Evolutionary conservation across 2,888 invertebrate species (phyloP), one percentile per base, ranked within the genome.

Genomic region (Saturnia japonica): DNA sequence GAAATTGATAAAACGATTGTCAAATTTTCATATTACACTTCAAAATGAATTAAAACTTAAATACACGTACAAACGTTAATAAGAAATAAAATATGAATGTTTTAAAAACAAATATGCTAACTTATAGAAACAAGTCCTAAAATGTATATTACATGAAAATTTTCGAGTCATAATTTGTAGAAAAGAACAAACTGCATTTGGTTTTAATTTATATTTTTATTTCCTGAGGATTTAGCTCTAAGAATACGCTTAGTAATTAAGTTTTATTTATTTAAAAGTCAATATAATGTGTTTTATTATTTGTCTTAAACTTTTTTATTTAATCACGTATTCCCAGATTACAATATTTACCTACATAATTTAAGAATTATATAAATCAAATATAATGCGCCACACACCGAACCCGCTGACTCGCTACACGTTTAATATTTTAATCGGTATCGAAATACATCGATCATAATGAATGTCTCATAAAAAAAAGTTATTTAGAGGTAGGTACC

Each of bases 241-340:
- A 90, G 89, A 74, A 85, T 91, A 91, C 91, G 93, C 88, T 90
- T 90, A 90, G 91, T 88, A 85, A 85, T 86, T 88, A 91, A 89
- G 91, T 85, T 91, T 90, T 92, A 93, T 93, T 94, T 94, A 93
- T 93, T 91, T 88, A 88, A 88, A 92, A 93, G 92, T 93, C 93
- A 93, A 93, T 93, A 93, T 92, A 91, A 91, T 89, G 89, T 89
- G 90, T 90, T 91, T 90, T 90, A 88, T 89, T 90, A 87, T 83
- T n/a, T 83, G 86, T 84, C 77, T 74, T 75, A 73, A 34, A 68
- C 78, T 70, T 77, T 79, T 85, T 85, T 84, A 78, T 85, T 89
- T 86, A 83, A 76, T 14, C 0, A 60, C 25, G 19, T 47, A 16
- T 47, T 47, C 19, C 19, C 47, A 47, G 47, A 19, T 7, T n/a